Base-by-base conservation (phyloP, 2,797 vertebrate genomes). In the Okamejei kenojei region DNA sequence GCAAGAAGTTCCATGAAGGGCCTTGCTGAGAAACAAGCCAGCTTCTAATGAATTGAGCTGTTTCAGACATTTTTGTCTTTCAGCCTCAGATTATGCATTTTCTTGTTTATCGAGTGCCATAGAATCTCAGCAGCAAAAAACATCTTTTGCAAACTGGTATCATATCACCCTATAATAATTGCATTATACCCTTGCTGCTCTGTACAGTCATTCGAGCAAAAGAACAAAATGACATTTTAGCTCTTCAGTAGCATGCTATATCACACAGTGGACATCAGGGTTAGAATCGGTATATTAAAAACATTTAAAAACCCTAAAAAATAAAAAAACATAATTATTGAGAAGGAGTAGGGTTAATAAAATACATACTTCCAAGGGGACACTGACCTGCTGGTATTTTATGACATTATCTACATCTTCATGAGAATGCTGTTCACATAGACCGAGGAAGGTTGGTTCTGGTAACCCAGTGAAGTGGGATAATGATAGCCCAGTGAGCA, bases 51-150 rank as follows among this genome's bases (percentile, higher is more conserved):
- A 96, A 96, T 95, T 95, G 94, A 95, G 96, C 94, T 95, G 95
- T 96, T 95, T 95, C 96, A 96, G 96, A 96, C 96, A 96, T 96
- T 95, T 96, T 96, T 97, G 96, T 97, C 96, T 96, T 96, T 97
- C 96, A 96, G 97, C 97, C 96, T 97, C 96, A 95, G 96, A 96
- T 96, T 97, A 96, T 96, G 95, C 95, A 96, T 96, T 97, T 96
- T 96, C 96, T 96, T 96, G 97, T 96, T 96, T 97, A 97, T 96
- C 96, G 96, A 96, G 96, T 95, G 95, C 95, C 96, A 96, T 96
- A 96, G 96, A 95, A 95, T 96, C 95, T 94, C 96, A 95, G 96
- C 96, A 96, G 95, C 96, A 96, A 95, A 96, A 95, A 96, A 58
- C 35, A 74, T 45, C 35, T 91, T 90, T 91, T 91, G 90, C 68